Evolutionary conservation across 2,888 invertebrate species (phyloP), one percentile per base, ranked within the genome.

Genomic region (Hypolimnas misippus): DNA sequence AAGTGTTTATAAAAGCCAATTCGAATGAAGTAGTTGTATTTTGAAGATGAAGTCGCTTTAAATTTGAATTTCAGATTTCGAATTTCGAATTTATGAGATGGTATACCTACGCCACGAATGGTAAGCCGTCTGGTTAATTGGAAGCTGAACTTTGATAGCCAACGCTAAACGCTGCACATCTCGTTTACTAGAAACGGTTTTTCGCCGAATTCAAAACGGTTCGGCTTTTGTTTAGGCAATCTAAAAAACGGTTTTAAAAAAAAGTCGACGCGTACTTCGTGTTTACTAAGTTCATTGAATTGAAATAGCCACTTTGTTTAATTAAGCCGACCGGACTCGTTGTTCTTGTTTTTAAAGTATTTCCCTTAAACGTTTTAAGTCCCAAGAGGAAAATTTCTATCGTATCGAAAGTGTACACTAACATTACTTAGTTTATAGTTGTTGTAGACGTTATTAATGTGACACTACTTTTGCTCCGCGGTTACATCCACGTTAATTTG

Each of bases 251-350:
- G 52, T 44, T 40, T 53, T 40, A 51, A 31, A 21, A 25, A 25
- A 35, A 64, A 10, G 4, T 16, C 40, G 16, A 40, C 14, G 40
- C 6, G 16, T 40, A 40, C 14, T 16, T n/a, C 40, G 2, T 14
- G 16, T 25, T 25, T 5, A 25, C 25, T 25, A 40, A 40, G 14
- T 40, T 40, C 40, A 40, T 40, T 40, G 40, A 16, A 40, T 40
- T 40, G 40, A 40, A 40, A 40, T 40, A 14, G 40, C 16, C 40
- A 40, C 51, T 61, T 42, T 44, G 25, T 49, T 42, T 53, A 64
- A 60, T 64, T 64, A 61, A 49, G 29, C 51, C 56, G 33, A 25
- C 21, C 14, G 17, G 51, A 53, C 38, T 63, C 55, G 56, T 53
- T 51, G 44, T 46, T 52, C 55, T 40, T 40, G 40, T 40, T 40